Conservation (phyloP, 1,140 invertebrate species). For the Cryptotermes secundus region DNA sequence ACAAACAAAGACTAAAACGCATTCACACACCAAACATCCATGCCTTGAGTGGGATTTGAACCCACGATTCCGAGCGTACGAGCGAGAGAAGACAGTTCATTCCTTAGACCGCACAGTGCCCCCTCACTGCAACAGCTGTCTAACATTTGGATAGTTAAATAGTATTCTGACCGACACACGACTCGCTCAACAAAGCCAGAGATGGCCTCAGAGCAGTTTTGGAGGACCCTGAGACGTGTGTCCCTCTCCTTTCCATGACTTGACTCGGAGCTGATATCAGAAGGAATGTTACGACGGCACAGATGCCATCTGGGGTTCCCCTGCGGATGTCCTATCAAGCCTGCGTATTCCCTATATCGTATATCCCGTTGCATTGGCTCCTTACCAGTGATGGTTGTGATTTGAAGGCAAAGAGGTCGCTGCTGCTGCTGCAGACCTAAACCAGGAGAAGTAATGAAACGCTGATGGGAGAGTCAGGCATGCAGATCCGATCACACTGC, state of each 20-base stretch:
- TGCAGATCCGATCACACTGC: background rate
- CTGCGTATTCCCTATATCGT: background rate
- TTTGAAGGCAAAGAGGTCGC: slow-evolving; percentile 25
- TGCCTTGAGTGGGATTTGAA: no score
- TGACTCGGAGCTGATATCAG: slow-evolving; percentile 27
- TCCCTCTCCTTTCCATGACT: background rate
- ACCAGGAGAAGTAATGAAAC: background rate
- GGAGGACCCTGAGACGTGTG: background rate
- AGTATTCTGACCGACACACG: no score
- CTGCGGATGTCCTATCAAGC: slow-evolving; percentile 27
- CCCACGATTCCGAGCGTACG: no score
- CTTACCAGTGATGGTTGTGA: slow-evolving; percentile 24
- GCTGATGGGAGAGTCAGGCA: background rate
- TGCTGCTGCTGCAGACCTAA: background rate
- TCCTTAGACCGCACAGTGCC: no score
- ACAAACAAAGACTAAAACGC: no score
- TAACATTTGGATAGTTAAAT: no score
- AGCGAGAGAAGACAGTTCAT: no score
- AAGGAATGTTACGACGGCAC: slow-evolving; percentile 27
- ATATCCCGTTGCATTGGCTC: background rate
- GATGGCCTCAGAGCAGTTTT: background rate
- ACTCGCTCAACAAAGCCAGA: background rate
- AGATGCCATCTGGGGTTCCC: slow-evolving; percentile 25
- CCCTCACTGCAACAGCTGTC: no score
- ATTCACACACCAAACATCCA: no score